A percentile compares a stretch with the other conserved stretches of the same genome.
Conservation (phyloP, 1,140 invertebrate species). For the Achatina immaculata region DNA sequence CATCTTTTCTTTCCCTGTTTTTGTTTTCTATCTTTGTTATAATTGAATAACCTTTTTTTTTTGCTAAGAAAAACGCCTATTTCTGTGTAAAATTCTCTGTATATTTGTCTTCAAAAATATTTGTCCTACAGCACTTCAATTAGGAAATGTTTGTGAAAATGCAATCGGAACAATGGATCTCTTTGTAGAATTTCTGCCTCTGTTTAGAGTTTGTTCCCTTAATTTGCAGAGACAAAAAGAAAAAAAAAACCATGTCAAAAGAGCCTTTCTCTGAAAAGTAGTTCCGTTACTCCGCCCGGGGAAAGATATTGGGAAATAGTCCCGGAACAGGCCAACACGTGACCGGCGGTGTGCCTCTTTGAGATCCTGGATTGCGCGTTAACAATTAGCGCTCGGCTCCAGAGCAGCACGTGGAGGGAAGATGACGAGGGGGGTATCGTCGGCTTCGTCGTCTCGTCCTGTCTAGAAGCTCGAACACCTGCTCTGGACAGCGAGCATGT, state of each 20-base stretch:
- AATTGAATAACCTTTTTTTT: too few species aligned
- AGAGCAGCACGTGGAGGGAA: slow-evolving; percentile 5
- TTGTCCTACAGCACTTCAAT: too few species aligned
- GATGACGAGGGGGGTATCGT: neutral
- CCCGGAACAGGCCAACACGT: slow-evolving; percentile 10
- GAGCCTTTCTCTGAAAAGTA: neutral
- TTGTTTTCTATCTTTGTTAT: too few species aligned
- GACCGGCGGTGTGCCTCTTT: slow-evolving; percentile 9
- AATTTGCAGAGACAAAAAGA: neutral
- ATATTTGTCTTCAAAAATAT: too few species aligned
- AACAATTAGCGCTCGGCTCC: neutral
- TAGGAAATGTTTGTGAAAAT: too few species aligned
- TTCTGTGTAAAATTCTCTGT: too few species aligned
- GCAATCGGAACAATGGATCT: too few species aligned
- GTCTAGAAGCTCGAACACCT: slow-evolving; percentile 7
- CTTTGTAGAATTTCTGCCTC: too few species aligned
- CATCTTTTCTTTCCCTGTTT: too few species aligned
- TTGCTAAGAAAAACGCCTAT: too few species aligned
- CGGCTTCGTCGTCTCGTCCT: neutral
- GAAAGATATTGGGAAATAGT: slow-evolving; percentile 10
- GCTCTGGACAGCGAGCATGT: neutral
- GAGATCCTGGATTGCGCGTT: slow-evolving; percentile 1
- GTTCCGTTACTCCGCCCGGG: neutral
- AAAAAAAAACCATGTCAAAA: neutral
- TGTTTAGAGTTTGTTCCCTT: neutral